Evolutionary conservation across 1,140 invertebrate species (phyloP).

Genomic region (Ericerus pela): DNA sequence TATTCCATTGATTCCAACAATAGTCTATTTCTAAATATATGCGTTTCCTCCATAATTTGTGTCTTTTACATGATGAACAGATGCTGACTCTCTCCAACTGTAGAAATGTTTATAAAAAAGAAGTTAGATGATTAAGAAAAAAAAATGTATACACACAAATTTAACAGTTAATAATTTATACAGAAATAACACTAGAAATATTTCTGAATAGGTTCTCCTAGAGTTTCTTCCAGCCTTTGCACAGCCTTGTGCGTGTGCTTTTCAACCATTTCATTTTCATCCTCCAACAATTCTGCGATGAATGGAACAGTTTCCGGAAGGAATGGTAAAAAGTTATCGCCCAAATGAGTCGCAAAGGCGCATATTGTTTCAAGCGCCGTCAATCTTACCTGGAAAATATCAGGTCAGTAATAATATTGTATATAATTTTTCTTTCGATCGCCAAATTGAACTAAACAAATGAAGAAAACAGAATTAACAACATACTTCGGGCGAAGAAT

Average conservation of each 20-base stretch:
- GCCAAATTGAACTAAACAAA: neutral
- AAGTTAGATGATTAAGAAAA: no score
- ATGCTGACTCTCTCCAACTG: no score
- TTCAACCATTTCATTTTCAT: conserved; percentile 66
- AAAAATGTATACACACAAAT: no score
- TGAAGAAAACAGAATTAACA: conserved; percentile 22
- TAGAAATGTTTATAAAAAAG: no score
- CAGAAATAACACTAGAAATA: conserved; percentile 56
- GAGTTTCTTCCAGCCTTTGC: conserved; percentile 58
- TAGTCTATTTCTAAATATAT: no score
- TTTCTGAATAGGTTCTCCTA: conserved; percentile 75
- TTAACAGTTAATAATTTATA: no score
- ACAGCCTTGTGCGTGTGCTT: conserved; percentile 53
- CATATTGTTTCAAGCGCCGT: conserved; percentile 45
- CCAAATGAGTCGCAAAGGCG: conserved; percentile 56
- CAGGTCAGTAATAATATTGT: neutral
- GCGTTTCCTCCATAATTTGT: no score
- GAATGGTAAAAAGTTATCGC: conserved; percentile 62
- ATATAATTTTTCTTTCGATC: neutral
- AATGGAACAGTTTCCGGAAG: conserved; percentile 71
- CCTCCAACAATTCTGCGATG: conserved; percentile 65
- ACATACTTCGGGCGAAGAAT: conserved; percentile 40
- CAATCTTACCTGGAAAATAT: conserved; percentile 31
- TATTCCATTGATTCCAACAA: no score
- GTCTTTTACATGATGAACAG: no score